phyloP scores from a whole-genome alignment of 2,888 invertebrate genomes.

The Xylota sylvarum region DNA sequence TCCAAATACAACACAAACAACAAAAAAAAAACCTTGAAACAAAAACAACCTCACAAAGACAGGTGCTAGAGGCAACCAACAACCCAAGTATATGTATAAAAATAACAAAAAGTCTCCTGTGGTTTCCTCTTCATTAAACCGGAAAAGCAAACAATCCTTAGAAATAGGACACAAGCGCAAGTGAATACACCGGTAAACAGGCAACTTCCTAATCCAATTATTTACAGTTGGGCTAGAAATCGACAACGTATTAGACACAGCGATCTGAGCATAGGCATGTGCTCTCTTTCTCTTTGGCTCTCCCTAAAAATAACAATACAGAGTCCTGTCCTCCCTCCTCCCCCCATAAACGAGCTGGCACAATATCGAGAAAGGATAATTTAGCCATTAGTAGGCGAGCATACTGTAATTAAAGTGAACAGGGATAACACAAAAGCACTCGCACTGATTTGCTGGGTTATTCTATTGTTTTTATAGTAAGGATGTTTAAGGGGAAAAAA shows the following conservation, averaged over 20 bases:
- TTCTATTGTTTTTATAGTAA: conserved; percentile 5
- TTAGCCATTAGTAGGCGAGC: conserved; percentile 47
- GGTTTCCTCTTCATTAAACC: conserved; percentile 77
- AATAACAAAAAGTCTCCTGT: conserved; percentile 58
- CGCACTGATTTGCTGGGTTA: conserved; percentile 31
- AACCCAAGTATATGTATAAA: conserved; percentile 27
- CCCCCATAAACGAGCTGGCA: too few relatives aligned
- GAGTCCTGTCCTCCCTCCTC: too few relatives aligned
- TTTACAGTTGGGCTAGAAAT: conserved; percentile 75
- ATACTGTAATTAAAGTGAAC: conserved; percentile 56
- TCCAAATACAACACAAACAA: conserved; percentile 17
- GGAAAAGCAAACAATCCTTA: conserved; percentile 73
- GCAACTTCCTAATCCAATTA: conserved; percentile 77
- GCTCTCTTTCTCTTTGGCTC: neutral
- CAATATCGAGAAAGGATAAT: conserved; percentile 58
- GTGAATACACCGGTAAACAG: conserved; percentile 75
- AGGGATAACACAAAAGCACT: conserved; percentile 32
- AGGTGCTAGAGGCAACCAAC: conserved; percentile 35
- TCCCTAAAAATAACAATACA: conserved; percentile 56
- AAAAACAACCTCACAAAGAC: conserved; percentile 45
- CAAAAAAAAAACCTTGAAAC: conserved; percentile 24
- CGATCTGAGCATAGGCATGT: conserved; percentile 52
- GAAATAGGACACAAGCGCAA: conserved; percentile 72
- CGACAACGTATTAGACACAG: conserved; percentile 70
- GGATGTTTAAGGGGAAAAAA: neutral